Percentiles rank a stretch among this genome's conserved stretches.
phyloP scores from a whole-genome alignment of 2,113 vertebrate genomes.

The Phasianus colchicus region DNA sequence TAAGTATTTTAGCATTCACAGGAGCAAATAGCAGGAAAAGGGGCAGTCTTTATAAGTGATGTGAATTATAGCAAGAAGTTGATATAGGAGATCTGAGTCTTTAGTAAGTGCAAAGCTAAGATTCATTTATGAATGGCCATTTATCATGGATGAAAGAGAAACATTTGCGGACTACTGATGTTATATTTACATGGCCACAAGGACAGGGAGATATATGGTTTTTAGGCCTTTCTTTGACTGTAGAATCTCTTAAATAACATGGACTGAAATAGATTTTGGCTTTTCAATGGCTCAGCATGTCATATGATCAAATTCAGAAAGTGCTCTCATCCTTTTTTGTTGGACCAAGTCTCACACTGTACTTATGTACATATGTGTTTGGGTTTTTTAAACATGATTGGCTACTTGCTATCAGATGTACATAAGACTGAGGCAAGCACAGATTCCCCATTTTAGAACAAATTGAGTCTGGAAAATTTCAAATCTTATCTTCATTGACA shows the following conservation, averaged over 20 bases:
- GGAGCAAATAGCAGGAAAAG: background rate
- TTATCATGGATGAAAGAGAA: background rate
- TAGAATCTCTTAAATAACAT: slow-evolving; percentile 20
- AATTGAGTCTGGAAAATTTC: background rate
- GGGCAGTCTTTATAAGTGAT: background rate
- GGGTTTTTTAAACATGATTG: background rate
- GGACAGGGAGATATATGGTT: background rate
- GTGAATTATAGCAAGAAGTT: background rate
- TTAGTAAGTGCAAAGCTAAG: background rate
- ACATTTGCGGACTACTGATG: background rate
- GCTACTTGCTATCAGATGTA: background rate
- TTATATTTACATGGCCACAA: background rate
- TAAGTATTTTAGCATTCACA: background rate
- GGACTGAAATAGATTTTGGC: background rate
- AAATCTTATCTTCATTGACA: background rate
- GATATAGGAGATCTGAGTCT: background rate
- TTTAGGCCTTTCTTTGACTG: background rate
- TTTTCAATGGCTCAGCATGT: background rate
- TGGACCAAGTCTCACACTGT: background rate
- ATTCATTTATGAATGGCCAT: slow-evolving; percentile 17
- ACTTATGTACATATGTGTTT: accelerated
- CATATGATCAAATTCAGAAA: background rate
- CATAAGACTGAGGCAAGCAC: background rate
- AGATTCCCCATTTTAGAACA: background rate
- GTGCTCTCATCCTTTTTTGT: background rate